phyloP scores from a whole-genome alignment of 2,888 invertebrate genomes.

The Augiades crinisus region DNA sequence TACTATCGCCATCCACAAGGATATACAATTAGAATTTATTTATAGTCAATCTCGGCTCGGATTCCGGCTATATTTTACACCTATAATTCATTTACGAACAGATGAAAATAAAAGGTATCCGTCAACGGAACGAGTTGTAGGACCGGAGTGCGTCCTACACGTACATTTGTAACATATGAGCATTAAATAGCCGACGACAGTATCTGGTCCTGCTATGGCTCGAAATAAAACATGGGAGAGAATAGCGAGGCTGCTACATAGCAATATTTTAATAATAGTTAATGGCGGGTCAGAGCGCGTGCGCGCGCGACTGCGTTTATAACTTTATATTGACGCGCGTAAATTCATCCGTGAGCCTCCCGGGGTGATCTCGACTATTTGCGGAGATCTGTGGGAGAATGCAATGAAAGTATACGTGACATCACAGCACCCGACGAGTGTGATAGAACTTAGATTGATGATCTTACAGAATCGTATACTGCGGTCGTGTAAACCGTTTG shows the following conservation, averaged over 20 bases:
- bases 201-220: conserved; percentile 61
- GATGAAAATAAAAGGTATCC: conserved; percentile 57
- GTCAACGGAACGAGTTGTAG: conserved; percentile 48
- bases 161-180: conserved; percentile 71
- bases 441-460: no score
- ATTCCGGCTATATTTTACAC: conserved; percentile 65
- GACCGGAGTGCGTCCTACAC: conserved; percentile 58
- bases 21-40: conserved; percentile 51
- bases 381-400: not conserved
- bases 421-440: no score
- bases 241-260: conserved; percentile 71
- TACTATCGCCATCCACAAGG: conserved; percentile 6
- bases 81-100: conserved; percentile 66
- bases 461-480: no score
- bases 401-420: not conserved
- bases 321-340: conserved; percentile 73
- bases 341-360: conserved; percentile 64
- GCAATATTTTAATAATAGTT: conserved; percentile 80
- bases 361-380: conserved; percentile 38
- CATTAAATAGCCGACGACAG: conserved; percentile 76
- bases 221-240: conserved; percentile 76
- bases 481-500: no score
- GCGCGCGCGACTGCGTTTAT: conserved; percentile 72
- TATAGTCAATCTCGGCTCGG: conserved; percentile 58
- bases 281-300: conserved; percentile 72